Conservation (phyloP, 1,140 invertebrate genomes). For the Saccostrea cuccullata region DNA sequence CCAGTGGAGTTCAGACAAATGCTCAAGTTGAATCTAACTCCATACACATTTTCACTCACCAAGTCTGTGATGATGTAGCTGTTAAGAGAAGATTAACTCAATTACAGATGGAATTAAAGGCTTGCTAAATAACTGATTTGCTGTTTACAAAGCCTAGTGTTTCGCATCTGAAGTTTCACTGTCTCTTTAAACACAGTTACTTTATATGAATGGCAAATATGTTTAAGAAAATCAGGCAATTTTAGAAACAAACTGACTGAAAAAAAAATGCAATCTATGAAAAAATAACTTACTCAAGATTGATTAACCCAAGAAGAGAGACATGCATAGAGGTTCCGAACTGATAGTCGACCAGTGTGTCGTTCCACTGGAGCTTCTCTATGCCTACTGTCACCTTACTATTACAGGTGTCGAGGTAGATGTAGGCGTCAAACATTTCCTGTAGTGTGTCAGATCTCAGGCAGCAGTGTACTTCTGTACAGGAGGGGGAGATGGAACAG, state of each 20-base stretch:
- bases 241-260: not conserved
- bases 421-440: constrained; percentile 47
- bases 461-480: constrained; percentile 54
- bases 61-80: constrained; percentile 45
- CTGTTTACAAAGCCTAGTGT: too few species aligned
- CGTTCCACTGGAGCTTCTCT: constrained; percentile 48
- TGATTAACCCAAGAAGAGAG: constrained; percentile 36
- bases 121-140: too few species aligned
- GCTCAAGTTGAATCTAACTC: constrained; percentile 37
- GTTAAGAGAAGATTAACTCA: not conserved
- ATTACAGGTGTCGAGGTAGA: constrained; percentile 51
- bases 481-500: constrained; percentile 33
- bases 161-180: too few species aligned
- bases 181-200: too few species aligned
- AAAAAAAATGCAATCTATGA: not conserved
- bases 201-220: too few species aligned
- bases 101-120: too few species aligned
- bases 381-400: constrained; percentile 49
- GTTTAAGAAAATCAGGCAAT: too few species aligned
- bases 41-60: constrained; percentile 35
- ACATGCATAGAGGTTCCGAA: constrained; percentile 41
- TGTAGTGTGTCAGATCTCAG: constrained; percentile 32
- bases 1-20: constrained; percentile 45
- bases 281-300: constrained; percentile 46
- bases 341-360: constrained; percentile 50